These are phyloP conservation scores for Steinernema feltiae DNA, from an alignment of 1,140 invertebrate species.

Conservation along the genomic window DNA sequence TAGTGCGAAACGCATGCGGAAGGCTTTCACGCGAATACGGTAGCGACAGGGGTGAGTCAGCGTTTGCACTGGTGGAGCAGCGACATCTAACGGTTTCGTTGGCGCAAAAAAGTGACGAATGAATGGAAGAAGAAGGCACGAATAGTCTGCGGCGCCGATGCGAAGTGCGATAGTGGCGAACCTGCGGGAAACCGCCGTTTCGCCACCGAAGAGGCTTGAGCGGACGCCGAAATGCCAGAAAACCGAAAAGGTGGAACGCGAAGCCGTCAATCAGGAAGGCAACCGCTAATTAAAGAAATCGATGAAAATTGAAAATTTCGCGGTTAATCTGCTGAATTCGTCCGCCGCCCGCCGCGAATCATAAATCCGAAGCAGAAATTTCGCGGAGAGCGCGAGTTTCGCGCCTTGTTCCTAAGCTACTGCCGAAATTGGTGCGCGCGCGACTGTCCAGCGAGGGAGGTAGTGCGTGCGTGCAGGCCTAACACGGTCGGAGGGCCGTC, in stretches of 20 bases:
- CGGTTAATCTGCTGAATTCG: background rate
- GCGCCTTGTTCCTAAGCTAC: constrained; percentile 11
- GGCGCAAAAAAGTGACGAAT: no score
- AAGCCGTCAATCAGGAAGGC: background rate
- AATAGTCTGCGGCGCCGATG: no score
- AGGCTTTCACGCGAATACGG: no score
- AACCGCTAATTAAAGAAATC: background rate
- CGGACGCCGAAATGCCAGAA: background rate
- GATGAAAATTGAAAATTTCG: background rate
- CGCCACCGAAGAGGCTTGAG: background rate
- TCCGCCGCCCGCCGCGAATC: no score
- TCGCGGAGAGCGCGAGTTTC: background rate
- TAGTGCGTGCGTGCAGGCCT: background rate
- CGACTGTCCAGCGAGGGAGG: background rate
- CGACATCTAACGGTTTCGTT: no score
- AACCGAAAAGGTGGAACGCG: background rate
- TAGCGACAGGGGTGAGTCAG: no score
- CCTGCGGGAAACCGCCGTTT: no score
- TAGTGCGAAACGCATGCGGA: no score
- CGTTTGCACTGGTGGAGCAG: no score
- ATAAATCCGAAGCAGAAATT: background rate
- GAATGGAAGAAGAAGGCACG: no score
- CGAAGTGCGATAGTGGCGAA: no score
- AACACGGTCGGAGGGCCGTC: background rate
- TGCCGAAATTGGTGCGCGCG: background rate